phyloP scores from a whole-genome alignment of 2,888 invertebrate genomes.

The Drosophila differens region DNA sequence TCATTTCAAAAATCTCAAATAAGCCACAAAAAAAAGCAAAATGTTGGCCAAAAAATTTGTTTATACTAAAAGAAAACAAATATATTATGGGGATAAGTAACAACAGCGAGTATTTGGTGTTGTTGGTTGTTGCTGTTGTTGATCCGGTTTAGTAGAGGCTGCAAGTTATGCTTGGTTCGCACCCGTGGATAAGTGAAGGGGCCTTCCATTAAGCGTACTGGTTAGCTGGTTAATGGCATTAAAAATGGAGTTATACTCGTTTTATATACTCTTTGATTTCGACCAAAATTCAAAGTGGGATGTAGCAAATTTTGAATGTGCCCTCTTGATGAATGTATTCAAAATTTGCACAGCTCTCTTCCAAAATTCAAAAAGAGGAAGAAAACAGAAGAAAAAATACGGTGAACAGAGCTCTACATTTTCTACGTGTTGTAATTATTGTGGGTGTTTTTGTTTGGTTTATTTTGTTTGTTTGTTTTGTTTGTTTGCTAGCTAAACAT shows the following conservation, averaged over 20 bases:
- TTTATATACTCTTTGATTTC: slow-evolving; percentile 41
- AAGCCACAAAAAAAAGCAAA: slow-evolving; percentile 78
- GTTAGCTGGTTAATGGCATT: slow-evolving; percentile 39
- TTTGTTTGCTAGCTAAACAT: slow-evolving; percentile 13
- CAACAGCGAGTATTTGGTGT: slow-evolving; percentile 35
- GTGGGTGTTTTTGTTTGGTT: slow-evolving; percentile 1
- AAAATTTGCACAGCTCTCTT: slow-evolving; percentile 62
- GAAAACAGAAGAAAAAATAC: slow-evolving; percentile 21
- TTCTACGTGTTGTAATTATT: slow-evolving; percentile 12
- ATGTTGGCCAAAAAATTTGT: slow-evolving; percentile 19
- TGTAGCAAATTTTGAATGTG: slow-evolving; percentile 56
- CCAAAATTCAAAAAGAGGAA: slow-evolving; percentile 34
- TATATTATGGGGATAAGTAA: not conserved
- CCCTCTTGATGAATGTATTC: slow-evolving; percentile 54
- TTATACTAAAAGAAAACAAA: not conserved
- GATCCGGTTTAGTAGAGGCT: slow-evolving; percentile 51
- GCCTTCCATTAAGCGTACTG: slow-evolving; percentile 16
- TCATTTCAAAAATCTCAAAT: slow-evolving; percentile 27
- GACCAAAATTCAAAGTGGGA: slow-evolving; percentile 40
- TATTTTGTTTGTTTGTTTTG: slow-evolving; percentile 20
- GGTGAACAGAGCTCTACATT: slow-evolving; percentile 22
- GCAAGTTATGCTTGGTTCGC: slow-evolving; percentile 40
- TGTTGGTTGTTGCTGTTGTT: slow-evolving; percentile 10
- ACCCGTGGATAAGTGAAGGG: not conserved
- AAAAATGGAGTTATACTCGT: slow-evolving; percentile 21